Evolutionary conservation across 1,140 invertebrate species (phyloP).

Genomic region (Penaeus vannamei): DNA sequence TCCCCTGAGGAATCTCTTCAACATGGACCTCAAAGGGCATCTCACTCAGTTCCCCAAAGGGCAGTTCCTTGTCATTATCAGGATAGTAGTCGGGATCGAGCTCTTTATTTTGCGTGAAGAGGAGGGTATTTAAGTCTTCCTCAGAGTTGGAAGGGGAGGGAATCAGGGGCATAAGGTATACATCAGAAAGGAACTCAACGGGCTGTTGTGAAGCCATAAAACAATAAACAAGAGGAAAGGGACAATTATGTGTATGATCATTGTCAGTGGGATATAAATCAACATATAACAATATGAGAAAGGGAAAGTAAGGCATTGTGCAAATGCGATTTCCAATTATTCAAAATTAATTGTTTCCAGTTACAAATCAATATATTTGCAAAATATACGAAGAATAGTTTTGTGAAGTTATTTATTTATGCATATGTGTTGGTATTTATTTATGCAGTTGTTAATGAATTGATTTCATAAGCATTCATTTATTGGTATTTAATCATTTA

Average conservation of each 20-base stretch:
- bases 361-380: too few relatives aligned
- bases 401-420: too few relatives aligned
- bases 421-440: too few relatives aligned
- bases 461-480: too few relatives aligned
- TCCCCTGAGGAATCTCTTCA: constrained; percentile 35
- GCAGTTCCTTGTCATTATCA: not conserved
- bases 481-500: too few relatives aligned
- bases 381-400: too few relatives aligned
- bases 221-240: not conserved
- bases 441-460: too few relatives aligned
- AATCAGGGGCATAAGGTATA: constrained; percentile 74
- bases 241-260: not conserved
- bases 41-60: not conserved
- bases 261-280: too few relatives aligned
- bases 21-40: constrained; percentile 54
- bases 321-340: too few relatives aligned
- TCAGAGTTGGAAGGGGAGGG: constrained; percentile 60
- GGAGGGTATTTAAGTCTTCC: constrained; percentile 43
- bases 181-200: constrained; percentile 82
- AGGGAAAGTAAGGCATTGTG: too few relatives aligned
- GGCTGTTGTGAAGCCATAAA: constrained; percentile 73
- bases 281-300: too few relatives aligned
- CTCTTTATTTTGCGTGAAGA: constrained; percentile 40
- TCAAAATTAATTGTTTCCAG: too few relatives aligned
- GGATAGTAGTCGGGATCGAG: constrained; percentile 3